A percentile compares a stretch with the other conserved stretches of the same genome.
Evolutionary conservation across 2,797 vertebrate genomes (phyloP).

Genomic region (Gouania willdenowi): DNA sequence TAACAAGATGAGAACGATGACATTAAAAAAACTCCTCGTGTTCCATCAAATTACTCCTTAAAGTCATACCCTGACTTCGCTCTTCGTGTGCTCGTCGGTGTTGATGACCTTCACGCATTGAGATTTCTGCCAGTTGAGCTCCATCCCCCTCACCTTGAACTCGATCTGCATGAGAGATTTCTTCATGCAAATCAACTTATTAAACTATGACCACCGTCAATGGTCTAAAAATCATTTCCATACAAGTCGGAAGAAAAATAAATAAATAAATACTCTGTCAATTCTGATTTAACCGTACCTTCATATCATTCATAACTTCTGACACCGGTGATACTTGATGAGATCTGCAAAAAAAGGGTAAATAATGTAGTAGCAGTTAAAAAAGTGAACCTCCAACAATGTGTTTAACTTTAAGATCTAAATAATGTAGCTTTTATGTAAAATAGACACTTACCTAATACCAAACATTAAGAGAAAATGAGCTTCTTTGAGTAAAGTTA

Average conservation of each 20-base stretch:
- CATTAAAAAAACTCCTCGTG: no score
- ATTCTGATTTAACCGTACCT: slow-evolving; percentile 58
- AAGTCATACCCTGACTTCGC: slow-evolving; percentile 62
- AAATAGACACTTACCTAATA: no score
- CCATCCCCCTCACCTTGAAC: slow-evolving; percentile 67
- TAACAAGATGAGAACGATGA: neutral
- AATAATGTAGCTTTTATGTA: no score
- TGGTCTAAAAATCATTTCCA: no score
- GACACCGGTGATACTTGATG: slow-evolving; percentile 75
- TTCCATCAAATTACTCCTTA: neutral
- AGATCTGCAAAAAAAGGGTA: slow-evolving; percentile 71
- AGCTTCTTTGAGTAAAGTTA: no score
- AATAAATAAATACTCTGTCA: neutral
- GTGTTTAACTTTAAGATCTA: no score
- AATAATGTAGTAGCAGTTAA: no score
- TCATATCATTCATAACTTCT: slow-evolving; percentile 78
- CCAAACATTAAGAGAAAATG: no score
- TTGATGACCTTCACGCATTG: slow-evolving; percentile 61
- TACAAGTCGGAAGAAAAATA: no score
- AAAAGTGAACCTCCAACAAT: no score
- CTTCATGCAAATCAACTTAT: no score
- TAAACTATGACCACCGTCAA: no score
- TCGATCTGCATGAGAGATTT: slow-evolving; percentile 60
- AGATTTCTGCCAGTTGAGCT: slow-evolving; percentile 74
- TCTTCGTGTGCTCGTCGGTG: slow-evolving; percentile 67